A percentile compares a stretch with the other conserved stretches of the same genome.
Conservation (phyloP, 2,113 vertebrate genomes). For the Poeciliopsis occidentalis region DNA sequence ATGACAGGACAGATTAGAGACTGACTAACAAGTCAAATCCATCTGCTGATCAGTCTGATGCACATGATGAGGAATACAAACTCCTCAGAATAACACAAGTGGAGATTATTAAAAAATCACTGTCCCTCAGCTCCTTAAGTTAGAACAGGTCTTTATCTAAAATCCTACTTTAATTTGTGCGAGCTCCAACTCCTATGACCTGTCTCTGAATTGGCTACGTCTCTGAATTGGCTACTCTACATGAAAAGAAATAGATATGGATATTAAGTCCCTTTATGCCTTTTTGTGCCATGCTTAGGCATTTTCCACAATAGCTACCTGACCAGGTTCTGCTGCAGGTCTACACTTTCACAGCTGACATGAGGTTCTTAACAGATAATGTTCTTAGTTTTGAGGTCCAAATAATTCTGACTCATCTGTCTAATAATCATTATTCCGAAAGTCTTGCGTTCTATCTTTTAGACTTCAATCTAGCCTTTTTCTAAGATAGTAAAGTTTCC, state of each 20-base stretch:
- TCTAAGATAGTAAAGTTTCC: too few relatives aligned
- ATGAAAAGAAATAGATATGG: conserved; percentile 32
- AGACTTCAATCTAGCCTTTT: too few relatives aligned
- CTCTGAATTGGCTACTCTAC: conserved; percentile 16
- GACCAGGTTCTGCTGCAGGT: neutral
- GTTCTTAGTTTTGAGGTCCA: neutral
- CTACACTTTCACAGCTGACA: neutral
- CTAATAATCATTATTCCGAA: neutral
- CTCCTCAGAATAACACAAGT: conserved; percentile 28
- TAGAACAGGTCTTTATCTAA: conserved; percentile 19
- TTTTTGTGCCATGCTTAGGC: neutral
- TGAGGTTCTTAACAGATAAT: neutral
- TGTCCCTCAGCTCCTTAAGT: conserved; percentile 8
- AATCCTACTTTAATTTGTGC: conserved; percentile 33
- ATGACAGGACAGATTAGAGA: conserved; percentile 16
- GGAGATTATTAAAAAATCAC: conserved; percentile 17
- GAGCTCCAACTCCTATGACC: conserved; percentile 31
- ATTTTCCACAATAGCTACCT: too few relatives aligned
- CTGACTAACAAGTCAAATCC: conserved; percentile 2
- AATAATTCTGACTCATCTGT: neutral
- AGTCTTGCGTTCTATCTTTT: too few relatives aligned
- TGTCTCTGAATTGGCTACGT: conserved; percentile 18
- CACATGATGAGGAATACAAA: conserved; percentile 31
- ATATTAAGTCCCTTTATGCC: neutral
- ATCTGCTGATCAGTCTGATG: conserved; percentile 32